Base-by-base conservation (phyloP, 2,113 vertebrate genomes). In the Plestiodon gilberti region DNA sequence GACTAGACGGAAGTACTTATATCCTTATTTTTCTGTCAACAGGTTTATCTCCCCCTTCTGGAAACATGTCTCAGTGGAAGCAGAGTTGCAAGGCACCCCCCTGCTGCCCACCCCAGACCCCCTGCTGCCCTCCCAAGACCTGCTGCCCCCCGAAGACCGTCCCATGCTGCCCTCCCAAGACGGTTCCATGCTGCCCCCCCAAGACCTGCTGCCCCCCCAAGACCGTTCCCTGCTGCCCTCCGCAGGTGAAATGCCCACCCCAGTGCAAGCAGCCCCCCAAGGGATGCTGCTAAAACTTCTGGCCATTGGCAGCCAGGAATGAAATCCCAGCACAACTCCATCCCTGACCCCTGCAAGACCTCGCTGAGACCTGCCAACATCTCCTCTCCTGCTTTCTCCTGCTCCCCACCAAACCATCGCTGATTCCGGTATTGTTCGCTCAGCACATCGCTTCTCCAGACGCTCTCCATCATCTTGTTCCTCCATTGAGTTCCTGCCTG, bases 1-100 rank as follows among this genome's bases (percentile, higher is more conserved):
- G 25, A 23, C 13, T 28, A 48, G 8, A 38, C 3, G 9, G 48
- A 23, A 79, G 25, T 48, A 13, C 3, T 6, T 11, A 1, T 35
- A 30, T 14, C 6, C 48, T 61, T 1, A 6, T 64, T 79, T 35
- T 33, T 40, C 23, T 40, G 25, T 74, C 43, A 6, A 10, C 78
- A 86, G 85, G 69, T 64, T 70, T 20, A 5, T 30, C 22, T 23
- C 6, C 23, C 22, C 20, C 22, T 3, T 84, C 28, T 2, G 59
- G 57, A 74, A 81, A 4, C 57, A 86, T 86, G 85, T 81, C 69
- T 1, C 84, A 86, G 67, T 25, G 8, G 2, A 86, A 86, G 40
- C 78, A 86, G 65, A 2, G 6, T 3, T 81, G 78, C 70, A 81
- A 86, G 38, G 2, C 23, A 1, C 84, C 76, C 5, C 65, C 76